Evolutionary conservation across 2,888 invertebrate species (phyloP), one percentile per base, ranked within the genome.

Genomic region (Andricus quercusramuli): DNA sequence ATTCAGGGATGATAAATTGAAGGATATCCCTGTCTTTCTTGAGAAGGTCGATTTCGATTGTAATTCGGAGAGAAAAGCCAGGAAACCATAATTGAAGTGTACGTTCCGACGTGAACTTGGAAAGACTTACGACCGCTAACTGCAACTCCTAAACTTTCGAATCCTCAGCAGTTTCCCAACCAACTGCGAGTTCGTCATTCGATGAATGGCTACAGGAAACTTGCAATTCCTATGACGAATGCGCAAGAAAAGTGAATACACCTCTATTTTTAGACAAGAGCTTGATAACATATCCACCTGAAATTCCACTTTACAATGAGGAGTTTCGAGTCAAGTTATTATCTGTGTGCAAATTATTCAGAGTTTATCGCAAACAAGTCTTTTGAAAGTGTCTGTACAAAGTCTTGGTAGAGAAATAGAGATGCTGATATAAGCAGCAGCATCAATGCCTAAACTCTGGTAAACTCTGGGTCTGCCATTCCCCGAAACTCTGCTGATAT

Each of bases 61-160:
- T 74, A 74, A 74, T 74, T 74, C 74, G 74, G 56, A 22, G 74
- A 74, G 74, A 74, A 74, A 74, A 74, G 74, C 74, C 74, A 74
- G 74, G 74, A 74, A 74, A 74, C 74, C 74, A 74, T 74, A 74
- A 74, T 74, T 74, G 74, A 74, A 74, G 74, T 74, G 74, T 74
- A 74, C 74, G 74, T 74, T 74, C 74, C 51, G 32, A 74, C 51
- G 51, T 74, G 74, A 74, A 74, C 74, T 74, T 74, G 56, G 51
- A 74, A 74, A 74, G 74, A 74, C 74, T 56, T 74, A 74, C 74
- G 74, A 32, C 56, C 32, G 32, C 74, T 56, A 74, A 74, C 74
- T 56, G 74, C 74, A 74, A 74, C 74, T 56, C 51, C 74, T 56
- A 56, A 56, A 74, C 74, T 74, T 74, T 74, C 56, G 11, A 74